phyloP scores from a whole-genome alignment of 1,140 invertebrate species.

The Eciton burchellii region DNA sequence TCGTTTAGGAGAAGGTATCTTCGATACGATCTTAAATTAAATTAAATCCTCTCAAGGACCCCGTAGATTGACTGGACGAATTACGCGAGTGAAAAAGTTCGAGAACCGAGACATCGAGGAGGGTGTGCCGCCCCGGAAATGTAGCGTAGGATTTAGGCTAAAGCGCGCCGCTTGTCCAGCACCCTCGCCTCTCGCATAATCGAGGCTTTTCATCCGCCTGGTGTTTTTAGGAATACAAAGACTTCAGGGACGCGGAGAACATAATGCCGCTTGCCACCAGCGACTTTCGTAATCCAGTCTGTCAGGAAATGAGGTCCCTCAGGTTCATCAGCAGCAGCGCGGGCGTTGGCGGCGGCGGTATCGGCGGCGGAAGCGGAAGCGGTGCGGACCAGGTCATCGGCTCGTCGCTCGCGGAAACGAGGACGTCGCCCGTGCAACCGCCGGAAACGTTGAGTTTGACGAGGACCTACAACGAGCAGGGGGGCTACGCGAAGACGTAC shows the following conservation, averaged over 20 bases:
- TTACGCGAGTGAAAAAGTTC: not conserved
- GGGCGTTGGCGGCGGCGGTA: constrained; percentile 17
- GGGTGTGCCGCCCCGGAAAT: not conserved
- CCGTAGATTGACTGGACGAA: no score
- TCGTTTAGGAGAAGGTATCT: no score
- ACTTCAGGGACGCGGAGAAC: constrained; percentile 94
- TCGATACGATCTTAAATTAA: not conserved
- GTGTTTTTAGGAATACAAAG: constrained; percentile 92
- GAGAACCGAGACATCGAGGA: not conserved
- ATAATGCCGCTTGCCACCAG: constrained; percentile 93
- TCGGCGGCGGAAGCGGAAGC: constrained; percentile 27
- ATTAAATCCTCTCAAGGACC: not conserved
- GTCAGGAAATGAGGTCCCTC: constrained; percentile 91
- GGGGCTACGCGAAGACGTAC: constrained; percentile 84
- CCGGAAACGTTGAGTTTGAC: constrained; percentile 66
- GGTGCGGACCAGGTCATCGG: constrained; percentile 27
- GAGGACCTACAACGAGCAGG: constrained; percentile 88
- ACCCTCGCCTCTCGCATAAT: constrained; percentile 23
- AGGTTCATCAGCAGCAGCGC: constrained; percentile 33
- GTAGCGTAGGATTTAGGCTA: constrained; percentile 20
- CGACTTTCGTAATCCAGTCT: constrained; percentile 91
- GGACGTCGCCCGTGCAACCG: constrained; percentile 68
- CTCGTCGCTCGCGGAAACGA: constrained; percentile 58
- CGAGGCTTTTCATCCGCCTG: constrained; percentile 55
- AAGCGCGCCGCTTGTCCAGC: not conserved